These are phyloP conservation scores for Trichomalopsis sarcophagae DNA, from an alignment of 1,140 invertebrate species.

Conservation along the genomic window DNA sequence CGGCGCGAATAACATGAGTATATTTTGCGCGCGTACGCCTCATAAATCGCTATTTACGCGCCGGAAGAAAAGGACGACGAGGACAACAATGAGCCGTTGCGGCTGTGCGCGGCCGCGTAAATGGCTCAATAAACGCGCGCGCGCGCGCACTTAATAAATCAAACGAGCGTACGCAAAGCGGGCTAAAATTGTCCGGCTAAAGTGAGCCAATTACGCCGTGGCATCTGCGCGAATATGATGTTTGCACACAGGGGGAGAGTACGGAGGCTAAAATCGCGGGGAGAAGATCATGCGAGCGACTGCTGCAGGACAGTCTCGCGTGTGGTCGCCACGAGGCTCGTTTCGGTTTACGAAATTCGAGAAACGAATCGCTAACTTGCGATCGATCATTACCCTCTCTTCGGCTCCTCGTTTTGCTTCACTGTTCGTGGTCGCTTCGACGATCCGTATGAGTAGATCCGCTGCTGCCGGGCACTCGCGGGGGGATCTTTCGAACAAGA, in stretches of 20 bases:
- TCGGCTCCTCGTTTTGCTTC: too few relatives aligned
- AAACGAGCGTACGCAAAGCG: constrained; percentile 3
- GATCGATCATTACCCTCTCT: too few relatives aligned
- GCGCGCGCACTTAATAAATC: constrained; percentile 21
- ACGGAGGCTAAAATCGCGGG: not conserved
- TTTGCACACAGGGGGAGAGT: not conserved
- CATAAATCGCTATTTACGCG: not conserved
- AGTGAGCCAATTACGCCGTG: constrained; percentile 22
- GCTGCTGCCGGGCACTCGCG: too few relatives aligned
- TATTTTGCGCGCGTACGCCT: not conserved
- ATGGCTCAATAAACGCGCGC: constrained; percentile 25
- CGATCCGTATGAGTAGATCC: too few relatives aligned
- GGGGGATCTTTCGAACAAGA: too few relatives aligned
- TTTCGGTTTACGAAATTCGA: too few relatives aligned
- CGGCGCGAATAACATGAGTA: not conserved
- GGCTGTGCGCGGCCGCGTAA: not conserved
- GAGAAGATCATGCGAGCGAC: not conserved
- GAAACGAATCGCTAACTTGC: too few relatives aligned
- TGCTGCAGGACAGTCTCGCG: not conserved
- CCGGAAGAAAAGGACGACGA: not conserved
- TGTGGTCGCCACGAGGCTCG: not conserved
- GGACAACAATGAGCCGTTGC: constrained; percentile 1
- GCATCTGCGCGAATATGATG: not conserved
- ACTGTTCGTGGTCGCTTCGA: too few relatives aligned
- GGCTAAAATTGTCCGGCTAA: not conserved